Conservation (phyloP, 1,140 invertebrate species). For the Drosophila watanabei region DNA sequence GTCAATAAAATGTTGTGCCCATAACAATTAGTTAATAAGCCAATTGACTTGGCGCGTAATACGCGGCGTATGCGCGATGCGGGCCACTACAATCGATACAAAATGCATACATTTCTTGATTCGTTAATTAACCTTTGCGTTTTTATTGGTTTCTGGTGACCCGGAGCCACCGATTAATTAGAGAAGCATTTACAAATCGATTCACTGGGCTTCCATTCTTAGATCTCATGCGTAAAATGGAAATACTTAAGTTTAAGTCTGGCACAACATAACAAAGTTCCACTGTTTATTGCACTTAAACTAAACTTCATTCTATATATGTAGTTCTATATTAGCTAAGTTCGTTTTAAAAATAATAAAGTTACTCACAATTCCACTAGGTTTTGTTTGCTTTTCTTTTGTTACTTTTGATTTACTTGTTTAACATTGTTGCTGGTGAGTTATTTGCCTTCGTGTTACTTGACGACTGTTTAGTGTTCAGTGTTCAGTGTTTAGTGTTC, state of each 20-base stretch:
- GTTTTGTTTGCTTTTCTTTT: conserved; percentile 19
- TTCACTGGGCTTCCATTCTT: conserved; percentile 47
- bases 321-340: conserved; percentile 45
- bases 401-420: conserved; percentile 39
- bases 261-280: conserved; percentile 70
- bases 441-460: conserved; percentile 29
- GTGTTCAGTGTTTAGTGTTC: conserved; percentile 38
- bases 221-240: conserved; percentile 53
- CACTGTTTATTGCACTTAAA: conserved; percentile 66
- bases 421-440: conserved; percentile 50
- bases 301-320: conserved; percentile 50
- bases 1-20: conserved; percentile 54
- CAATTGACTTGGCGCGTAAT: conserved; percentile 56
- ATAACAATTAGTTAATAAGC: conserved; percentile 72
- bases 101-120: conserved; percentile 25
- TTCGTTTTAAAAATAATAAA: conserved; percentile 63
- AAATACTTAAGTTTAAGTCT: conserved; percentile 61
- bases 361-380: conserved; percentile 64
- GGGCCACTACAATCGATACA: not conserved
- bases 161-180: conserved; percentile 25
- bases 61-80: conserved; percentile 59
- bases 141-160: conserved; percentile 64
- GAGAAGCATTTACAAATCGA: conserved; percentile 77
- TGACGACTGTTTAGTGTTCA: conserved; percentile 19
- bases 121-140: conserved; percentile 79